Conservation (phyloP, 2,797 vertebrate genomes). For the Enteromius viviparus region DNA sequence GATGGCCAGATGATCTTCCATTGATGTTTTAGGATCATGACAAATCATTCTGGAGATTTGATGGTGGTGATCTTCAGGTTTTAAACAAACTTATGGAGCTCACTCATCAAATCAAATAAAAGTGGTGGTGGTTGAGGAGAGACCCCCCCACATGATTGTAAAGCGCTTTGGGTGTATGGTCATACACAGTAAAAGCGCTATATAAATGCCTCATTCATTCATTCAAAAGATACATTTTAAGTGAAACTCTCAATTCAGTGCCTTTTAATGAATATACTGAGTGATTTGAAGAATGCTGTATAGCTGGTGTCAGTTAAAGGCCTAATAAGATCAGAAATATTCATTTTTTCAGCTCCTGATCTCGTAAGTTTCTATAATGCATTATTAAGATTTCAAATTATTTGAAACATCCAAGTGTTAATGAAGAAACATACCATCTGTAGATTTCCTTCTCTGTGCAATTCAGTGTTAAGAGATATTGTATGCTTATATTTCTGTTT, state of each 20-base stretch:
- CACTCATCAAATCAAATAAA: neutral
- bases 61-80: neutral
- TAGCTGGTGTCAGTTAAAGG: neutral
- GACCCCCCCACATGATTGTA: too few relatives aligned
- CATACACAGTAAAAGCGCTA: too few relatives aligned
- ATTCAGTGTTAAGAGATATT: neutral
- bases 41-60: neutral
- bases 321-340: neutral
- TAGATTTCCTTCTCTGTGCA: neutral
- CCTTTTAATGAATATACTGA: neutral
- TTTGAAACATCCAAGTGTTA: neutral
- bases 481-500: slow-evolving; percentile 5
- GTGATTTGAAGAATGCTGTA: neutral
- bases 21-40: neutral
- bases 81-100: neutral
- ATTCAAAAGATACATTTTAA: neutral
- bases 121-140: too few relatives aligned
- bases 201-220: too few relatives aligned
- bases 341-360: neutral
- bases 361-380: neutral
- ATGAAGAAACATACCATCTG: neutral
- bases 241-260: neutral
- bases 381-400: neutral
- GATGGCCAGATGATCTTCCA: neutral
- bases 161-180: too few relatives aligned